Conservation (phyloP, 2,797 vertebrate genomes). For the Anguilla anguilla region DNA sequence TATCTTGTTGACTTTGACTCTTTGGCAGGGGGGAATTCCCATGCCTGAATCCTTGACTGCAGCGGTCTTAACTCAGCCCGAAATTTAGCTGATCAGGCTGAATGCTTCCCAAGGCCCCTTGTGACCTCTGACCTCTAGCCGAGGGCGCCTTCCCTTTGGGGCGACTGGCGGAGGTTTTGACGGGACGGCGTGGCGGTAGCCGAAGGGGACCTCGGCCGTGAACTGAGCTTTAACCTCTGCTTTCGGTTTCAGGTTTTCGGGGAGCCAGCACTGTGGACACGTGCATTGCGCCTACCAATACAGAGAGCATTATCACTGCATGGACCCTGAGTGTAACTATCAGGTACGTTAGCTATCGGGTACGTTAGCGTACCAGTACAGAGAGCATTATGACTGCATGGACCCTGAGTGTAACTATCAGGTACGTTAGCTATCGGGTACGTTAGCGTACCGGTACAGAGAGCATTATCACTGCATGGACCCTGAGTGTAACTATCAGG, state of each 20-base stretch:
- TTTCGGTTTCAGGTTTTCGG: constrained; percentile 86
- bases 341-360: constrained; percentile 76
- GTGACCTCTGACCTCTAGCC: background rate
- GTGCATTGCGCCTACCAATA: constrained; percentile 99
- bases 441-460: constrained; percentile 90
- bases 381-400: constrained; percentile 98
- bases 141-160: background rate
- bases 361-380: constrained; percentile 88
- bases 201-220: background rate
- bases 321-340: constrained; percentile 99
- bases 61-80: background rate
- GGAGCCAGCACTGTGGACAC: constrained; percentile 97
- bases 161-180: background rate
- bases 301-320: constrained; percentile 98
- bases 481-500: constrained; percentile 99
- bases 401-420: constrained; percentile 99
- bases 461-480: constrained; percentile 99
- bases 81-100: background rate
- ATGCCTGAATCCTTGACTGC: background rate
- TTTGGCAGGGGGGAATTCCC: background rate
- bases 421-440: constrained; percentile 68
- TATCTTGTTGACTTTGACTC: background rate
- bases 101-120: background rate
- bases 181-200: background rate
- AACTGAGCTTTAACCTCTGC: constrained; percentile 6